Evolutionary conservation across 1,140 invertebrate species (phyloP), one percentile per base, ranked within the genome.

Genomic region (Lepidurus arcticus): DNA sequence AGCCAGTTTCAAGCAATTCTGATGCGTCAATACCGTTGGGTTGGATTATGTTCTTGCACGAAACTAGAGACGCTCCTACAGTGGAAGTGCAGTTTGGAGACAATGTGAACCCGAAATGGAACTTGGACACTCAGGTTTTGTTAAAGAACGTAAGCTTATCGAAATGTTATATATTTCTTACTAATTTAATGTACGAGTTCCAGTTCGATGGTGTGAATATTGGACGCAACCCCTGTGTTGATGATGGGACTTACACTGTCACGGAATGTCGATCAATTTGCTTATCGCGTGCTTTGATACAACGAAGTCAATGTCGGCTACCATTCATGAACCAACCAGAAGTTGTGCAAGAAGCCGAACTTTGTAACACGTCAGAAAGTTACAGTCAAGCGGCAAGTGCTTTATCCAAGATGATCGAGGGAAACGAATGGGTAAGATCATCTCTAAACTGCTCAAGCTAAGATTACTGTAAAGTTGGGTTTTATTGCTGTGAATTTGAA

Each of bases 251-350:
- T 9, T 78, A 78, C 43, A 47, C 34, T 2, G 42, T 75, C 16
- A 74, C 65, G 24, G 13, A 24, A 21, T 78, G 78, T 47, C n/a
- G 44, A 44, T 10, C 47, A 6, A 24, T 75, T 26, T 78, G 78
- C 24, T 21, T 78, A 42, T 74, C 65, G 11, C 16, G 24, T 42
- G 26, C 44, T 34, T 26, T 78, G 26, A 13, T 78, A 21, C 34
- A 44, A 9, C 73, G 42, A 7, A 24, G 73, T 74, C 9, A 45
- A 7, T 78, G 78, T 42, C 73, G 44, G 1, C 73, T 78, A 24
- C 78, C 78, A 26, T 78, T 78, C 78, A 78, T 78, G 78, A 75
- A 45, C 34, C 24, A 74, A 34, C n/a, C 34, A 21, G 24, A 76
- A 47, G 44, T 76, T 13, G 1, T 47, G 26, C 26, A 26, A 45